phyloP scores from a whole-genome alignment of 2,797 vertebrate species.

The Enteromius treurensis region DNA sequence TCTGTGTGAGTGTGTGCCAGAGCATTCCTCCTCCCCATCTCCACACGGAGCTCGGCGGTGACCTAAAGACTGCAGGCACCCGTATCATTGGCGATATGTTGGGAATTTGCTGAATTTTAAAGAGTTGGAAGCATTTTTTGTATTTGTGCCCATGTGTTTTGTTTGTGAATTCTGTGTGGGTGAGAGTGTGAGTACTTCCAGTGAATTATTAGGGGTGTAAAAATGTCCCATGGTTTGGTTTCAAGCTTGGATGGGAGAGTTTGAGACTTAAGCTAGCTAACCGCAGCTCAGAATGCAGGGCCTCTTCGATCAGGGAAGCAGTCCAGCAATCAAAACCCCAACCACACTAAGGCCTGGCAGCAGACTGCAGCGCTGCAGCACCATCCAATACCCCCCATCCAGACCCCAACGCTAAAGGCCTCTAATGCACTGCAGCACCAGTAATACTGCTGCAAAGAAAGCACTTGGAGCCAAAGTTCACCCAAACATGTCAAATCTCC shows the following conservation, averaged over 20 bases:
- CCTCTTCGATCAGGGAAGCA: slow-evolving; percentile 35
- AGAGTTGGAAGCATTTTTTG: not conserved
- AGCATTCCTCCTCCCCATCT: slow-evolving; percentile 29
- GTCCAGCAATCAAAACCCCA: slow-evolving; percentile 50
- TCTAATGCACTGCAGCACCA: not conserved
- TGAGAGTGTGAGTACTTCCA: slow-evolving; percentile 20
- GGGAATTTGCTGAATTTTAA: slow-evolving; percentile 5
- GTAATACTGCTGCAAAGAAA: not conserved
- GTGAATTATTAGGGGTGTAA: slow-evolving; percentile 14
- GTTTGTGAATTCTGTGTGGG: slow-evolving; percentile 28
- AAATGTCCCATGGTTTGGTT: not conserved
- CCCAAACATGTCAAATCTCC: not conserved
- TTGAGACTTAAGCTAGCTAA: slow-evolving; percentile 50
- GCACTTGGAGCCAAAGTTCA: not conserved
- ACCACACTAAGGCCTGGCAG: slow-evolving; percentile 55
- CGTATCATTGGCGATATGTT: slow-evolving; percentile 17
- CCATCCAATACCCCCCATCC: slow-evolving; percentile 24
- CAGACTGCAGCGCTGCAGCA: not conserved
- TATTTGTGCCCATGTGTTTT: slow-evolving; percentile 21
- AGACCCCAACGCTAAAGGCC: not conserved
- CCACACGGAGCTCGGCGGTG: not conserved
- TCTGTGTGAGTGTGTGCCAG: not conserved
- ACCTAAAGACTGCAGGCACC: slow-evolving; percentile 26
- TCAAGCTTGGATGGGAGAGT: slow-evolving; percentile 18
- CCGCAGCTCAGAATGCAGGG: slow-evolving; percentile 50